Percentiles rank a stretch among this genome's conserved stretches.
Evolutionary conservation across 1,140 invertebrate genomes (phyloP).

Genomic region (Eulimnadia texana): DNA sequence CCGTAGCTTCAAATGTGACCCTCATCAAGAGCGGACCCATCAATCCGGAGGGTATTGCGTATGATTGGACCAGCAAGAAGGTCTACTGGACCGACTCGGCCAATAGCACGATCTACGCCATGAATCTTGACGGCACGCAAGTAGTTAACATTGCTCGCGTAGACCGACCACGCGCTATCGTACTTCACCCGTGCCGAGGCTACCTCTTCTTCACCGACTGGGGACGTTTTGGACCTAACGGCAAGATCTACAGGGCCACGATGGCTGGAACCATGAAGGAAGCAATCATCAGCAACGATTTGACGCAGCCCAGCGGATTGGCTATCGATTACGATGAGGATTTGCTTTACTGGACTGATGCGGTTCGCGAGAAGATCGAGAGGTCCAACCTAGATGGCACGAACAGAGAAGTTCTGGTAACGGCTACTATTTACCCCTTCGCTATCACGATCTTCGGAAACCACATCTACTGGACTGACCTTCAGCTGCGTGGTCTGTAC

Average conservation of each 20-base stretch:
- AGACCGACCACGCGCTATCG: constrained; percentile 83
- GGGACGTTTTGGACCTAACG: constrained; percentile 80
- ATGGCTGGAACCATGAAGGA: constrained; percentile 90
- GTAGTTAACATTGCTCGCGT: constrained; percentile 86
- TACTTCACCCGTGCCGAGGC: constrained; percentile 85
- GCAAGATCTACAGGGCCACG: constrained; percentile 86
- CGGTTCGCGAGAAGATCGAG: constrained; percentile 93
- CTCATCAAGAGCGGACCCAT: constrained; percentile 61
- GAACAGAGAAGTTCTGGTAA: constrained; percentile 37
- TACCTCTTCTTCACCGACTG: constrained; percentile 85
- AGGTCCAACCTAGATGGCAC: constrained; percentile 73
- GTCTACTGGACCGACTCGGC: constrained; percentile 94
- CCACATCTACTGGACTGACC: constrained; percentile 96
- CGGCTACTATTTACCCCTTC: constrained; percentile 87
- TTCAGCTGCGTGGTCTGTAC: constrained; percentile 85
- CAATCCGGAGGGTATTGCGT: constrained; percentile 88
- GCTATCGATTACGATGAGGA: constrained; percentile 91
- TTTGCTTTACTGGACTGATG: constrained; percentile 96
- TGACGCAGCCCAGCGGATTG: constrained; percentile 89
- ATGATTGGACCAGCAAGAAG: constrained; percentile 93
- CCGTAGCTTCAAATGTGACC: constrained; percentile 40
- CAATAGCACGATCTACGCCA: constrained; percentile 86
- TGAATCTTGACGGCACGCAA: constrained; percentile 77
- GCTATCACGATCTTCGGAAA: constrained; percentile 80
- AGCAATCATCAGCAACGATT: constrained; percentile 73